Conservation (phyloP, 2,113 vertebrate genomes). For the Phaetusa simplex region DNA sequence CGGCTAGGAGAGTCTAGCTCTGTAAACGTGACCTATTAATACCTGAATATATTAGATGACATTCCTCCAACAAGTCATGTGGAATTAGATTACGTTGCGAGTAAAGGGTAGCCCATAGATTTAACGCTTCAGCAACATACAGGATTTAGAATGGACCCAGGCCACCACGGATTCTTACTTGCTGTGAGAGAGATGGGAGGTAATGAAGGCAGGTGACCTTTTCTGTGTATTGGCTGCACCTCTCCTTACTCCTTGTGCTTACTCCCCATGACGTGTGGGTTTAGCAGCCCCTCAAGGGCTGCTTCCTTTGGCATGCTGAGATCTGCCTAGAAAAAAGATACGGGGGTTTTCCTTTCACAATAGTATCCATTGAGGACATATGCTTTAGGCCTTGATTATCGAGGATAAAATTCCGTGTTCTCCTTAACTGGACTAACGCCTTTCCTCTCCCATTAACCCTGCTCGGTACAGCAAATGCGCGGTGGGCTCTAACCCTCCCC, state of each 20-base stretch:
- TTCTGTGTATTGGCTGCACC: not conserved
- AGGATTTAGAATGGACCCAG: not conserved
- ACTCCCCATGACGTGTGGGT: not conserved
- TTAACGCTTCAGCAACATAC: not conserved
- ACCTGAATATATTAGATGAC: not conserved
- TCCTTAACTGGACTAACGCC: not conserved
- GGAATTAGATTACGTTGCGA: not conserved
- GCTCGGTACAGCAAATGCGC: not conserved
- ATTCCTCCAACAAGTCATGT: not conserved
- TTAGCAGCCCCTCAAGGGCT: not conserved
- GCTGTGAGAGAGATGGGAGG: not conserved
- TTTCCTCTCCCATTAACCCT: not conserved
- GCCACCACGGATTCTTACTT: not conserved
- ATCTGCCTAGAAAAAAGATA: not conserved
- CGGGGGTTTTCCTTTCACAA: not conserved
- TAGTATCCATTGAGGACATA: not conserved
- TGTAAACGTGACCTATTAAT: not conserved
- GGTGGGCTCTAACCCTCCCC: not conserved
- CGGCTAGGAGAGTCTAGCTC: not conserved
- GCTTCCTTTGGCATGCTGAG: not conserved
- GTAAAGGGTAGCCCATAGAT: not conserved
- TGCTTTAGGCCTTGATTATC: not conserved
- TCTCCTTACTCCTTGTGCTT: not conserved
- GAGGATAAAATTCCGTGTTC: not conserved
- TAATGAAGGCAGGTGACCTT: not conserved